These are phyloP conservation scores for Conops quadrifasciatus DNA, from an alignment of 2,888 invertebrate genomes.

Conservation along the genomic window DNA sequence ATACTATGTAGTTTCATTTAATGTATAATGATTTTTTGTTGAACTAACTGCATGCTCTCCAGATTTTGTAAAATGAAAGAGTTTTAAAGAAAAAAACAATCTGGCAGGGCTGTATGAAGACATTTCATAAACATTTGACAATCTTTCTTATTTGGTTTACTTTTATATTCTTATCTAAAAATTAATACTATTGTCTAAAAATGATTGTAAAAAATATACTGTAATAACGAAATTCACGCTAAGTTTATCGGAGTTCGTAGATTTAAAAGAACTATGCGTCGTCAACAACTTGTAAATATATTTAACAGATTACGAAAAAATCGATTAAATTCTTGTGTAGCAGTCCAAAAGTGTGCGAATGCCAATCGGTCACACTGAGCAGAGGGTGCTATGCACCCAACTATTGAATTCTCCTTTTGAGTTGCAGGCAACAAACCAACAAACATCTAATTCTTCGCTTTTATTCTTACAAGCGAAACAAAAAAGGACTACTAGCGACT, in stretches of 20 bases:
- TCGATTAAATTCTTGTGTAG: not conserved
- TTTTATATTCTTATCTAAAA: conserved; percentile 38
- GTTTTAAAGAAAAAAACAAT: not conserved
- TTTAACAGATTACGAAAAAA: not conserved
- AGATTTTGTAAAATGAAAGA: not conserved
- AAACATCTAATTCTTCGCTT: too few species aligned
- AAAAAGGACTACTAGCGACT: too few species aligned
- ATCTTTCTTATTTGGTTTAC: conserved; percentile 34
- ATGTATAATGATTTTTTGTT: not conserved
- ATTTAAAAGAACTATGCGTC: not conserved
- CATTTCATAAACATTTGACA: conserved; percentile 5
- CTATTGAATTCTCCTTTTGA: too few species aligned
- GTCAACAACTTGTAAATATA: not conserved
- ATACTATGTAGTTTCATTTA: too few species aligned
- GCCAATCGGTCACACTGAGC: not conserved
- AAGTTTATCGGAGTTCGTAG: not conserved
- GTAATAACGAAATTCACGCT: not conserved
- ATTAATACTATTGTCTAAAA: conserved; percentile 31
- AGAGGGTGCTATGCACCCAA: conserved; percentile 12
- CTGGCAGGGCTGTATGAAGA: not conserved
- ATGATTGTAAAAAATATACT: not conserved
- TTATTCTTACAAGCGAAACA: too few species aligned
- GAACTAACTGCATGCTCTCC: not conserved
- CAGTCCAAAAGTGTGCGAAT: not conserved
- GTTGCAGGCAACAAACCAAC: too few species aligned